Evolutionary conservation across 2,113 vertebrate species (phyloP).

Genomic region (Callospermophilus lateralis): DNA sequence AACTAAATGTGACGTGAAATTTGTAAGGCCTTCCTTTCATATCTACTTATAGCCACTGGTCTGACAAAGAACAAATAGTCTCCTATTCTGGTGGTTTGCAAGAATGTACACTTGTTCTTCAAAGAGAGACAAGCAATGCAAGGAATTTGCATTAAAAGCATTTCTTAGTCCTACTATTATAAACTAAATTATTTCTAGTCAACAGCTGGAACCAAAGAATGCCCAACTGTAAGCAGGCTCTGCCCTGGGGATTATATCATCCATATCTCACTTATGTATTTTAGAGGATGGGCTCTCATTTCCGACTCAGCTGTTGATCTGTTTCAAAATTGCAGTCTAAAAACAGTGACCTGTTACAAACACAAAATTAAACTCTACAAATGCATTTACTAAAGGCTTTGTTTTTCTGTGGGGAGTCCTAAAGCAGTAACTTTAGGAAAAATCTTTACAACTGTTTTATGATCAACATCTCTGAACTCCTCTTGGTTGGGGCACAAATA

Average conservation of each 20-base stretch:
- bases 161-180: conserved; percentile 63
- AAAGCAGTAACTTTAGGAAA: conserved; percentile 13
- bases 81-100: conserved; percentile 65
- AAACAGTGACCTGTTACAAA: conserved; percentile 45
- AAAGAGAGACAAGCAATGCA: conserved; percentile 64
- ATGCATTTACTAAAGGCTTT: not conserved
- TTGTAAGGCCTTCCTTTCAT: conserved; percentile 40
- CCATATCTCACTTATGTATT: conserved; percentile 32
- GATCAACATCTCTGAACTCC: conserved; percentile 8
- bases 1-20: conserved; percentile 66
- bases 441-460: not conserved
- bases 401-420: not conserved
- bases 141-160: conserved; percentile 76
- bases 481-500: not conserved
- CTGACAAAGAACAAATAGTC: conserved; percentile 58
- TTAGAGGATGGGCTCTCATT: conserved; percentile 45
- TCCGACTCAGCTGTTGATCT: conserved; percentile 65
- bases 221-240: conserved; percentile 5
- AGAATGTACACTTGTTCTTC: conserved; percentile 83
- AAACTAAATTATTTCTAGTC: conserved; percentile 65
- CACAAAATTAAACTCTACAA: not conserved
- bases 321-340: conserved; percentile 63
- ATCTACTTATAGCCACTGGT: conserved; percentile 5
- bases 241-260: conserved; percentile 52
- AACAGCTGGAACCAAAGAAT: conserved; percentile 79